phyloP scores from a whole-genome alignment of 2,113 vertebrate species.

The Oryzias celebensis region DNA sequence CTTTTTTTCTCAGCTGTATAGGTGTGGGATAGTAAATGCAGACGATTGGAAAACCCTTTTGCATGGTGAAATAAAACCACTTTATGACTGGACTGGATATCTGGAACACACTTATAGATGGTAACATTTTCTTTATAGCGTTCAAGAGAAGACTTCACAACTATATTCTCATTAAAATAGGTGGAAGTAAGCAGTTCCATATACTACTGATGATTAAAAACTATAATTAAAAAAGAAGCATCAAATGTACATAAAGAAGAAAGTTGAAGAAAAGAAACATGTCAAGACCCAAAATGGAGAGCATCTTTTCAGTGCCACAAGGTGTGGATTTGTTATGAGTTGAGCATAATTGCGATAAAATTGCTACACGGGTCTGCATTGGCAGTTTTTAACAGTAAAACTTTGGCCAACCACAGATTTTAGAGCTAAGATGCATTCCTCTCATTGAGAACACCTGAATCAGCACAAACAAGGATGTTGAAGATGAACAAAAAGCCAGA shows the following conservation, averaged over 20 bases:
- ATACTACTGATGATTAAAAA: background rate
- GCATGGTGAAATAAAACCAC: background rate
- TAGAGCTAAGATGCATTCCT: background rate
- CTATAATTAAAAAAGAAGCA: background rate
- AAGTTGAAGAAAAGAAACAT: background rate
- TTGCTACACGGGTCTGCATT: background rate
- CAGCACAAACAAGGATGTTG: too few species aligned
- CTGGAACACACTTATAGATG: background rate
- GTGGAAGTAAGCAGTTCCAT: background rate
- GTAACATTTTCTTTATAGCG: too few species aligned
- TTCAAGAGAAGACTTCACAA: background rate
- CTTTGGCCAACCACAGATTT: background rate
- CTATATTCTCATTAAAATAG: background rate
- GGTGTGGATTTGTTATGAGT: background rate
- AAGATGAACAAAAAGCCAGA: too few species aligned
- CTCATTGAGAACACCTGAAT: background rate
- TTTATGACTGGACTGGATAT: background rate
- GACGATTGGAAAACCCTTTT: background rate
- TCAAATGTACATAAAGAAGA: background rate
- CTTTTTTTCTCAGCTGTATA: too few species aligned
- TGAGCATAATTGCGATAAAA: background rate
- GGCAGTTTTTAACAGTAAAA: background rate
- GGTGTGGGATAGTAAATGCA: too few species aligned
- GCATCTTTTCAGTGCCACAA: background rate
- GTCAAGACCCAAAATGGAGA: background rate